Evolutionary conservation across 1,140 invertebrate genomes (phyloP), one percentile per base, ranked within the genome.

Genomic region (Nasonia vitripennis): DNA sequence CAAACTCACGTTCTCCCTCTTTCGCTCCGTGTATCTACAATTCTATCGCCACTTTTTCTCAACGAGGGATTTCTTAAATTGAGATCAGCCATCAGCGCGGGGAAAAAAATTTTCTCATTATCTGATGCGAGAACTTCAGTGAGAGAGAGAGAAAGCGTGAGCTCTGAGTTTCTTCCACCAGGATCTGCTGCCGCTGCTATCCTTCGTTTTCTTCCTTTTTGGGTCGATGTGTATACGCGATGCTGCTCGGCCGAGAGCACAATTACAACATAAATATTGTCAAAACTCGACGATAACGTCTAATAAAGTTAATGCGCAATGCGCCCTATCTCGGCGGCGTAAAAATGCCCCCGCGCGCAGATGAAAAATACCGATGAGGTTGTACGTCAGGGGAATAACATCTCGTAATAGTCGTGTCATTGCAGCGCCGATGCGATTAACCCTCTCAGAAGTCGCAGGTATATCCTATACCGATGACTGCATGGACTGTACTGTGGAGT

Each of bases 21-120:
- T 62, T 62, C 20, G 55, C 55, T 62, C 14, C 20, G 4, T 51
- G 17, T 85, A 85, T 81, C 70, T 85, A 48, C 71, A 67, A 85
- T 85, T 85, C 70, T 77, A 85, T 85, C 55, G 71, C 34, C 20
- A 68, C 51, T 85, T 85, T 81, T 85, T 85, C 78, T 77, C 27
- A 74, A 20, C 45, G 10, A 9, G 51, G 78, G 51, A 81, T 77
- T 75, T 77, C 78, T 81, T 37, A 85, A 85, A 85, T 85, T 85
- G 78, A 81, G 84, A 85, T 81, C 51, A 41, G 41, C 48, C 78
- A 81, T 85, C 55, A 55, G 37, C 14, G 67, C 23, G 20, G 9
- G 45, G 67, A 77, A 81, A 81, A 81, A 62, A 67, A 68, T 75
- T 85, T 80, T 80, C 68, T 85, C 78, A 80, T 84, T 79, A 84